A percentile compares a stretch with the other conserved stretches of the same genome.
Conservation (phyloP, 2,113 vertebrate genomes). For the Dromaius novaehollandiae region DNA sequence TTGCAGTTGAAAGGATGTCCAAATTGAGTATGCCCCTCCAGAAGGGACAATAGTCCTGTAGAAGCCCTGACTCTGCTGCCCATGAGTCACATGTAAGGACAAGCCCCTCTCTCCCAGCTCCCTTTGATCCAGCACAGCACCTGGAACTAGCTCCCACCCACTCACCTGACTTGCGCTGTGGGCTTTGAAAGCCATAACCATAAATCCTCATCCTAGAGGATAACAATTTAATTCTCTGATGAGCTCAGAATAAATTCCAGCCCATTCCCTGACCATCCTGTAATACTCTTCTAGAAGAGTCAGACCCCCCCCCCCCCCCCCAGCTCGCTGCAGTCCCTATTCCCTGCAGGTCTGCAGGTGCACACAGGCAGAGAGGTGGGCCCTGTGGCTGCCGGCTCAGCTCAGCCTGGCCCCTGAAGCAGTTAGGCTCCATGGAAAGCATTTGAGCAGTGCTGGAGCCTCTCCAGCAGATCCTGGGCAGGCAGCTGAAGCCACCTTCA, state of each 20-base stretch:
- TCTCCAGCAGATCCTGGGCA: not conserved
- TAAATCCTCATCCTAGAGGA: not conserved
- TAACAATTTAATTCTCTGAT: not conserved
- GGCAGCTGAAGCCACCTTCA: not conserved
- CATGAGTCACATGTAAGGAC: not conserved
- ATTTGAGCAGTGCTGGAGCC: not conserved
- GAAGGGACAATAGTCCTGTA: not conserved
- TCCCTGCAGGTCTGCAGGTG: accelerated
- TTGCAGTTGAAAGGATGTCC: conserved; percentile 54
- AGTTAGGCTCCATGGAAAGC: not conserved
- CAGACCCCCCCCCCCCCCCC: not conserved
- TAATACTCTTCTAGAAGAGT: too few species aligned
- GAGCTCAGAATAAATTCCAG: not conserved
- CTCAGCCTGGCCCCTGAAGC: not conserved
- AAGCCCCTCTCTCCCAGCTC: accelerated
- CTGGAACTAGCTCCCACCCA: not conserved
- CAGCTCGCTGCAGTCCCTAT: accelerated
- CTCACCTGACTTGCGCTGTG: accelerated
- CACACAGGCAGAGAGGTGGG: not conserved
- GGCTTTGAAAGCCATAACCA: not conserved
- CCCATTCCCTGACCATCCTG: accelerated
- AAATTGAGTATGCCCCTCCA: not conserved
- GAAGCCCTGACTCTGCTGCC: not conserved
- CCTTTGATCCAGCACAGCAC: not conserved
- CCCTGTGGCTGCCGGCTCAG: too few species aligned